Percentiles rank a stretch among this genome's conserved stretches.
Conservation (phyloP, 2,113 vertebrate species). For the Erythrolamprus reginae region DNA sequence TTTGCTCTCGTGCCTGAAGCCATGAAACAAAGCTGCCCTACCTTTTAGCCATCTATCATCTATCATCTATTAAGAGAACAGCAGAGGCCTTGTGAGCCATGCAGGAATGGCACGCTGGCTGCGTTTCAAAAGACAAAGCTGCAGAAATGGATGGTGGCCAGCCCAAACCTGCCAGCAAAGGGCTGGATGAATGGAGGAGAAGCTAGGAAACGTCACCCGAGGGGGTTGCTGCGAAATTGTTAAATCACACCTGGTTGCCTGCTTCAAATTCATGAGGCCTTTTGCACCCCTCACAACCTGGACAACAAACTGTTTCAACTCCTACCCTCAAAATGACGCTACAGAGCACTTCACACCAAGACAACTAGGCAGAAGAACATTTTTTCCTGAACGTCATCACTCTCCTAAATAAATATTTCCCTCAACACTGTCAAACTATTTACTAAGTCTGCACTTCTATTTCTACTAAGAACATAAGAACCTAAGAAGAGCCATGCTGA, state of each 20-base stretch:
- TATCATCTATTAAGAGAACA: conserved; percentile 15
- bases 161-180: conserved; percentile 46
- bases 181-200: conserved; percentile 45
- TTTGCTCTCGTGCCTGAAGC: conserved; percentile 19
- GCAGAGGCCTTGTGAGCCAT: conserved; percentile 31
- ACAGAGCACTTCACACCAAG: too few relatives aligned
- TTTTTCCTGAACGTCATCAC: too few relatives aligned
- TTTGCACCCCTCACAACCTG: too few relatives aligned
- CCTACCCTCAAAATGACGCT: too few relatives aligned
- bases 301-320: too few relatives aligned
- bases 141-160: conserved; percentile 29
- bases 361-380: too few relatives aligned
- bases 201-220: conserved; percentile 44
- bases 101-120: conserved; percentile 24
- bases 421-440: too few relatives aligned
- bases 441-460: too few relatives aligned
- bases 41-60: conserved; percentile 38
- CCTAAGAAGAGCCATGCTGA: too few relatives aligned
- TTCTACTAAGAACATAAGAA: too few relatives aligned
- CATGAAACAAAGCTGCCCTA: conserved; percentile 18
- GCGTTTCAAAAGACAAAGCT: conserved; percentile 26
- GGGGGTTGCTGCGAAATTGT: conserved; percentile 52
- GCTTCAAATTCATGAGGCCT: conserved; percentile 33
- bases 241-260: conserved; percentile 33
- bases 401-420: too few relatives aligned